Base-by-base conservation (phyloP, 2,888 invertebrate species). In the Melieria picta region DNA sequence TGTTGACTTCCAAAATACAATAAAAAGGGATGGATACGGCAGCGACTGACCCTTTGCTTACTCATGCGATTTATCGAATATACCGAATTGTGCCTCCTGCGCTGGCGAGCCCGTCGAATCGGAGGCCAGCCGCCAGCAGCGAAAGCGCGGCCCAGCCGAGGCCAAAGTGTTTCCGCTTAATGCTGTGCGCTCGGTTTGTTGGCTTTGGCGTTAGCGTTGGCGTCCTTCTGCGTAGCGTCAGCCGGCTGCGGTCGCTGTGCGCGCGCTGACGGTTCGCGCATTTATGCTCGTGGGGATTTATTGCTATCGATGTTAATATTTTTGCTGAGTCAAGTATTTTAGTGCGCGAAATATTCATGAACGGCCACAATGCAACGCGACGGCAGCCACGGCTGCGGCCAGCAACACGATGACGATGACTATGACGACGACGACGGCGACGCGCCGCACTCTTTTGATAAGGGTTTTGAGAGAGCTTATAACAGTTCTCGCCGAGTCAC, bases 271-370 rank as follows among this genome's bases (percentile, higher is more conserved):
- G 63, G 55, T 57, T 69, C 62, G 56, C 55, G 63, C 57, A 69
- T 63, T 69, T 69, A 65, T 60, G 58, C 60, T 58, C 52, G 47
- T 57, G 60, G 30, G 64, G 65, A 70, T 70, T 70, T 70, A 70
- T 70, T 65, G 70, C 65, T 65, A 65, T 65, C 64, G 65, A 60
- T 70, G 70, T 70, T 70, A 70, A 65, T 70, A 70, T 64, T 70
- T 70, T 70, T 70, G 70, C 69, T 69, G 69, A 69, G 62, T 69
- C 62, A 62, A 69, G 63, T 56, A 63, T 46, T 63, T 57, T 47
- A 43, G 55, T 69, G 55, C 47, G 69, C 56, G 56, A 69, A 63
- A 69, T 63, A 69, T 69, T 69, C 52, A 67, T 67, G 67, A 67
- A 67, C 52, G 61, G 4, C 45, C 46, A 52, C 47, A 3, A 30